Base-by-base conservation (phyloP, 2,888 invertebrate genomes). In the Hydropsyche betteni region DNA sequence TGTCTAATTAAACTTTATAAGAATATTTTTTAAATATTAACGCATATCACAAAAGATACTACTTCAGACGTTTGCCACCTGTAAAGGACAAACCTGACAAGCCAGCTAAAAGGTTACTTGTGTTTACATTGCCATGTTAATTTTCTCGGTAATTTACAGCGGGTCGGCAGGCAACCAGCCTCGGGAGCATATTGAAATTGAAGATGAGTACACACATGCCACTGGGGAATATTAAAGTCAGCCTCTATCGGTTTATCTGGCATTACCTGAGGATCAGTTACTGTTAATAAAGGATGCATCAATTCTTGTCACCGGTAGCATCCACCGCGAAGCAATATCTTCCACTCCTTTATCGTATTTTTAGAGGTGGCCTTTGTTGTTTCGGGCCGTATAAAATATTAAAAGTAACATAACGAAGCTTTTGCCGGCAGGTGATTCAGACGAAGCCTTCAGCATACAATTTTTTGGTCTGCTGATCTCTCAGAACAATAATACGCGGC, bases 81-180 rank as follows among this genome's bases (percentile, higher is more conserved):
- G 64, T 34, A 64, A 24, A 36, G 64, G 36, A 34, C 64, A 64
- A 64, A 64, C 34, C 64, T 36, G n/a, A 64, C 64, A 64, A 36
- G 36, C 73, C 61, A 50, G 50, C 64, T 73, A 73, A 73, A 73
- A 73, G 73, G 73, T 73, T 64, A 73, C 73, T 73, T 73, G 73
- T 73, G 73, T 73, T 73, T 64, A 73, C 61, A 73, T 68, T 73
- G 73, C 64, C 73, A 73, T 73, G 73, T 73, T 73, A 73, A 73
- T 73, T 73, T 73, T 73, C 64, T 61, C 44, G 51, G 73, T 68
- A 73, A 73, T 73, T 73, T 73, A 73, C 73, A 73, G 64, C n/a
- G 64, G 36, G 7, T 34, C 64, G 33, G 7, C 34, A 33, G 64
- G 12, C 24, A 64, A 61, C 61, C 61, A 33, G n/a, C 61, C 16